A percentile compares a stretch with the other conserved stretches of the same genome.
These are phyloP conservation scores for Vidua macroura DNA, from an alignment of 2,113 vertebrate species.

Conservation along the genomic window DNA sequence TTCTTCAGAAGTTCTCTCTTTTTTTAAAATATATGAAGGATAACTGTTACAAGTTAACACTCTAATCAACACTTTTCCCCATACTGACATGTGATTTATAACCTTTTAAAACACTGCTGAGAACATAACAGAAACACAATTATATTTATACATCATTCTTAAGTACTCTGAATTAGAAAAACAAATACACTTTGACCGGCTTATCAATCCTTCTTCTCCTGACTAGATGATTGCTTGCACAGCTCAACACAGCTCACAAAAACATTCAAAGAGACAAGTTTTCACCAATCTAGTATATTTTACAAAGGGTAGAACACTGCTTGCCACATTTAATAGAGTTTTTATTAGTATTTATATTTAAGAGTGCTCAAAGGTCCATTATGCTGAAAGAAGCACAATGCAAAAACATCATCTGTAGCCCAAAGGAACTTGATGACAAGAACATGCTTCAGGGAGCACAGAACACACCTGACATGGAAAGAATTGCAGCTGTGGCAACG, in stretches of 20 bases:
- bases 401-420: not conserved
- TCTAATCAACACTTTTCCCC: not conserved
- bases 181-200: not conserved
- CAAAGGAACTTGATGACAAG: not conserved
- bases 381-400: not conserved
- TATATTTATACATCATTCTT: not conserved
- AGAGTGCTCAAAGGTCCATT: not conserved
- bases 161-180: not conserved
- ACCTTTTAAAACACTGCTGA: not conserved
- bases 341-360: not conserved
- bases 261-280: not conserved
- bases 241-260: not conserved
- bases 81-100: not conserved
- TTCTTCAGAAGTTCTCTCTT: not conserved
- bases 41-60: not conserved
- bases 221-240: not conserved
- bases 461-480: not conserved
- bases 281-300: not conserved
- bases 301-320: not conserved
- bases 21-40: not conserved
- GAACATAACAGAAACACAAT: not conserved
- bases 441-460: not conserved
- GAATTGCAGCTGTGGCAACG: not conserved
- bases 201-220: not conserved
- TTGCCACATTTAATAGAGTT: not conserved